Conservation (phyloP, 2,113 vertebrate species). For the Zosterops borbonicus region DNA sequence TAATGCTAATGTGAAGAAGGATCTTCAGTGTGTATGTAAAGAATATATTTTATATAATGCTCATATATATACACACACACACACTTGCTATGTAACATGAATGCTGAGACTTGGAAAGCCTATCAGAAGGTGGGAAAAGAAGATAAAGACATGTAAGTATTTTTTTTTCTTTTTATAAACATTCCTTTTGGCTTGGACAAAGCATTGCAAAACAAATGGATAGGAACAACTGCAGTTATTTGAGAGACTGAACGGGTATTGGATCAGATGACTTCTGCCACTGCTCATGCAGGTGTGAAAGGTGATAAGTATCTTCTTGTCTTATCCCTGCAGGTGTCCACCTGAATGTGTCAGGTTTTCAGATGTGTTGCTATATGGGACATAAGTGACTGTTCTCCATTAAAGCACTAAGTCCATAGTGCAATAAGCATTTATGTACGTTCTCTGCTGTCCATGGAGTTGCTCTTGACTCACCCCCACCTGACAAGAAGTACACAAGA, state of each 20-base stretch:
- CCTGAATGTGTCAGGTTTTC: background rate
- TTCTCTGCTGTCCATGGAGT: background rate
- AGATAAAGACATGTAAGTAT: constrained; percentile 14
- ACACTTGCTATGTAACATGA: constrained; percentile 2
- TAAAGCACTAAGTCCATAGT: background rate
- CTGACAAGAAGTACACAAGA: background rate
- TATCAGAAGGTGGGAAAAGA: background rate
- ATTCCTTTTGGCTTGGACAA: background rate
- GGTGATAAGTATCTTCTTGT: background rate
- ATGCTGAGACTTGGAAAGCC: background rate
- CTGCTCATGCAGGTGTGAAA: background rate
- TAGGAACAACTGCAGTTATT: background rate
- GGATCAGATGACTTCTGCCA: background rate
- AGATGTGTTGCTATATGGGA: background rate
- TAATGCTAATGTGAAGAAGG: background rate
- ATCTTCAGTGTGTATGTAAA: constrained; percentile 35
- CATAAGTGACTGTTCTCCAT: background rate
- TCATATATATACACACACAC: background rate
- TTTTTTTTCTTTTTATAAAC: background rate
- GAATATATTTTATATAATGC: constrained; percentile 52
- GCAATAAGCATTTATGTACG: background rate
- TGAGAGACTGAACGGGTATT: background rate
- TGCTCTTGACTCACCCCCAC: background rate
- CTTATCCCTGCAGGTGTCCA: background rate
- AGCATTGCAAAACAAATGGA: background rate